Evolutionary conservation across 2,113 vertebrate species (phyloP), one percentile per base, ranked within the genome.

Genomic region (Micronycteris hirsuta): DNA sequence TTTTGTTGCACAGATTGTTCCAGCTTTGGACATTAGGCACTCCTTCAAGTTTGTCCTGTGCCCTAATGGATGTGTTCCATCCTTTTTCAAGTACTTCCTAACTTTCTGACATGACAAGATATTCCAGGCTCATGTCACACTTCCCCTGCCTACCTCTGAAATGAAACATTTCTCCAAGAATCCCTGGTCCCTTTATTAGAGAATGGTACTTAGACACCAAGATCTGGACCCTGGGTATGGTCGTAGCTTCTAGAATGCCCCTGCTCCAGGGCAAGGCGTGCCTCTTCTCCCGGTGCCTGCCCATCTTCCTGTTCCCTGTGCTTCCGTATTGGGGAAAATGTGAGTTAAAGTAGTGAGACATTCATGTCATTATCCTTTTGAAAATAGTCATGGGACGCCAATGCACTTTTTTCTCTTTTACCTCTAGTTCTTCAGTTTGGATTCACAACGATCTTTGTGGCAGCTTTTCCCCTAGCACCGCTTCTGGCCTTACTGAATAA

Each of bases 361-460:
- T 9, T 77, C 14, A 36, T 36, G 38, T 54, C 47, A 31, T 45
- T 36, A 43, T 26, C 11, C 24, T 76, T 90, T 61, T 67, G 47
- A 38, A 88, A 89, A 41, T 17, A 85, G 43, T 20, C 10, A 28
- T 47, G 17, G 65, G 41, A 91, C 87, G 19, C 47, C 67, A 47
- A 94, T 16, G 8, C 1, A 19, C 1, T 73, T 7, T 67, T 22
- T 84, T 89, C 3, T 92, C 43, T 85, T 63, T 77, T 49, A 31
- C 10, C 93, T 58, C 78, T 70, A 99, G 99, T 99, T 97, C 98
- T 99, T 83, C 99, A 99, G 97, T 99, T 99, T 96, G 99, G 99
- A 82, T 99, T 99, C 98, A 99, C 99, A 86, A 99, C 99, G 68
- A 99, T 99, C 97, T 99, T 99, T 86, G 99, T 99, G 98, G 99